Evolutionary conservation across 2,113 vertebrate species (phyloP).

Genomic region (Chaenocephalus aceratus): DNA sequence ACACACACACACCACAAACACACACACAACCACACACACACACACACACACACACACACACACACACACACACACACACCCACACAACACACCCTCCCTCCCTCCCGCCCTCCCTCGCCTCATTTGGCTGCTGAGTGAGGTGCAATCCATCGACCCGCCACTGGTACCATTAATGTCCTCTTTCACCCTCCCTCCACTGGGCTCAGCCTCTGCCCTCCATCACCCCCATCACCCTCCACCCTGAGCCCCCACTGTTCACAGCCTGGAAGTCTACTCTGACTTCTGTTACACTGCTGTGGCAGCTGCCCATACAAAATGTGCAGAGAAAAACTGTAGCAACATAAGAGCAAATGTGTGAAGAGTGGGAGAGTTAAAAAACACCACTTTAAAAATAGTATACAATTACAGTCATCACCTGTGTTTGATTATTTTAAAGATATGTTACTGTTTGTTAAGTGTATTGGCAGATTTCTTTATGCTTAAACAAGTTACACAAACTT

Average conservation of each 20-base stretch:
- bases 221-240: slow-evolving; percentile 48
- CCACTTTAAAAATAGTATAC: neutral
- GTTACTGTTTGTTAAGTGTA: neutral
- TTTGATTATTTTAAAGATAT: neutral
- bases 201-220: slow-evolving; percentile 43
- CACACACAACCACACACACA: slow-evolving; percentile 23
- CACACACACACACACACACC: slow-evolving; percentile 26
- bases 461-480: too few relatives aligned
- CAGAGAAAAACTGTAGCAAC: neutral
- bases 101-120: slow-evolving; percentile 42
- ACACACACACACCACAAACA: slow-evolving; percentile 6
- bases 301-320: neutral
- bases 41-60: slow-evolving; percentile 24
- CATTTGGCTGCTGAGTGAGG: slow-evolving; percentile 69
- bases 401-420: neutral
- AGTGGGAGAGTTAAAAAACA: neutral
- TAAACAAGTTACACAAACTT: neutral
- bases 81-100: too few relatives aligned
- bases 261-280: slow-evolving; percentile 22
- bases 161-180: slow-evolving; percentile 67
- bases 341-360: neutral
- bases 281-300: slow-evolving; percentile 1
- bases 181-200: slow-evolving; percentile 61
- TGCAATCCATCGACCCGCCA: slow-evolving; percentile 63
- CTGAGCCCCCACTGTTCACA: neutral